These are phyloP conservation scores for Drosophila ohnishii DNA, from an alignment of 1,140 invertebrate species.

Conservation along the genomic window DNA sequence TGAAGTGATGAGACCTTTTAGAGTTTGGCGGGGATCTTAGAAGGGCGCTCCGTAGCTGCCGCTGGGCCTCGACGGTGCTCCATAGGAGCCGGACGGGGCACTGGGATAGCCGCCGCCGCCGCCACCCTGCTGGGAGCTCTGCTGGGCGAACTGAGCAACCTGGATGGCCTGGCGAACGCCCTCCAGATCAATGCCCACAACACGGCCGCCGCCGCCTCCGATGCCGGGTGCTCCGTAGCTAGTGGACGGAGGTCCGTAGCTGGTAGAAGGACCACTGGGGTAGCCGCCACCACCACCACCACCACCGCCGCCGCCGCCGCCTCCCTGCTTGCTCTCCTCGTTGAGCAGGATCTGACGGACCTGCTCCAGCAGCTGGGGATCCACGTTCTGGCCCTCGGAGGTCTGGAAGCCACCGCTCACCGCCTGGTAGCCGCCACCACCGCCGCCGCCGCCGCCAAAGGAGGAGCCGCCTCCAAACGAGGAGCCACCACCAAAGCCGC, in stretches of 20 bases:
- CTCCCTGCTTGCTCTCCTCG: constrained; percentile 87
- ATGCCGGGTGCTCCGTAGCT: constrained; percentile 85
- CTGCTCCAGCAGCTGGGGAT: constrained; percentile 90
- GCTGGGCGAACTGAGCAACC: constrained; percentile 87
- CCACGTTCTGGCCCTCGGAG: constrained; percentile 90
- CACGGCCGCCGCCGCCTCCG: constrained; percentile 85
- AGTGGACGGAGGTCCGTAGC: constrained; percentile 85
- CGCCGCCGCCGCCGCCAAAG: constrained; percentile 70
- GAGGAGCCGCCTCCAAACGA: constrained; percentile 81
- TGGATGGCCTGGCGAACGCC: constrained; percentile 87
- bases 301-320: constrained; percentile 75
- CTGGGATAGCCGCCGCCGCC: constrained; percentile 77
- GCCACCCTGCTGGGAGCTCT: constrained; percentile 81
- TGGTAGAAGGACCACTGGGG: constrained; percentile 82
- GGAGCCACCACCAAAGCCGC: constrained; percentile 81
- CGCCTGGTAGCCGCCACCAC: constrained; percentile 88
- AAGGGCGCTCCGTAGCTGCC: constrained; percentile 83
- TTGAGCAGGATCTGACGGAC: constrained; percentile 91
- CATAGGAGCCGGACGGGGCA: constrained; percentile 82
- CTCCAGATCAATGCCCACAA: constrained; percentile 87
- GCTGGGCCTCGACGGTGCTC: constrained; percentile 79
- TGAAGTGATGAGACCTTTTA: constrained; percentile 45
- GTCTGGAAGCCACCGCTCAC: constrained; percentile 89
- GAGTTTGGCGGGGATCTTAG: constrained; percentile 64
- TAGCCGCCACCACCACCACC: constrained; percentile 82